Evolutionary conservation across 2,113 vertebrate genomes (phyloP).

Genomic region (Rattus rattus): DNA sequence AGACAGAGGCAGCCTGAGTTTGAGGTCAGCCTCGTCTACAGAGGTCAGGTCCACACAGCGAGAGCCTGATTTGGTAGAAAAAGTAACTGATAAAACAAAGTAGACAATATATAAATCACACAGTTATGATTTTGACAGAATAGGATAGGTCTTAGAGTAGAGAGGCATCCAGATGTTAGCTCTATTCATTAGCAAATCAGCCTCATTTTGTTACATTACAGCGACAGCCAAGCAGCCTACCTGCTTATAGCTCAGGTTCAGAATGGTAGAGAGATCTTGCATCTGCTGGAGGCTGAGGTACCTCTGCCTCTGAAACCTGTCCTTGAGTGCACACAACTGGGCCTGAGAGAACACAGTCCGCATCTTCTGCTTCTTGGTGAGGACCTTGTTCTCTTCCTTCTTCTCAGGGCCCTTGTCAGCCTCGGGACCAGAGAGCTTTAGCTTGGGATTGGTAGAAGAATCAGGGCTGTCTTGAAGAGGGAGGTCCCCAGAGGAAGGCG

Average conservation of each 20-base stretch:
- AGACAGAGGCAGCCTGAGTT: not conserved
- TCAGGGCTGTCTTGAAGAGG: conserved; percentile 82
- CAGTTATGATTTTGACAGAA: not conserved
- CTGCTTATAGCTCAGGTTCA: conserved; percentile 89
- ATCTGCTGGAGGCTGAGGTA: conserved; percentile 89
- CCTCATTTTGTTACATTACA: not conserved
- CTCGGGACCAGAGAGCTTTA: rapidly evolving
- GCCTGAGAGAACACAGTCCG: conserved; percentile 84
- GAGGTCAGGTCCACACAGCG: not conserved
- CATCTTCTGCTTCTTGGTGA: conserved; percentile 80
- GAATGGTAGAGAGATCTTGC: conserved; percentile 83
- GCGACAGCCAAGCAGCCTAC: conserved; percentile 60
- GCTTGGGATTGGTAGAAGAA: conserved; percentile 84
- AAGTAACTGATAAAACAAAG: too few species aligned
- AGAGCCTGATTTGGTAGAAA: not conserved
- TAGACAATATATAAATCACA: not conserved
- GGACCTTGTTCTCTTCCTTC: conserved; percentile 46
- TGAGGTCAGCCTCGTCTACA: not conserved
- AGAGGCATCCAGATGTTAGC: too few species aligned
- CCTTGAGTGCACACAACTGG: conserved; percentile 84
- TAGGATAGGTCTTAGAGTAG: not conserved
- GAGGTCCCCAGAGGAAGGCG: conserved; percentile 75
- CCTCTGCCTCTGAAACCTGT: conserved; percentile 85
- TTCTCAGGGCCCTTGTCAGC: not conserved
- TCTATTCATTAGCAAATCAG: not conserved